Percentiles rank a stretch among this genome's conserved stretches.
Evolutionary conservation across 2,888 invertebrate genomes (phyloP).

Genomic region (Noctua pronuba): DNA sequence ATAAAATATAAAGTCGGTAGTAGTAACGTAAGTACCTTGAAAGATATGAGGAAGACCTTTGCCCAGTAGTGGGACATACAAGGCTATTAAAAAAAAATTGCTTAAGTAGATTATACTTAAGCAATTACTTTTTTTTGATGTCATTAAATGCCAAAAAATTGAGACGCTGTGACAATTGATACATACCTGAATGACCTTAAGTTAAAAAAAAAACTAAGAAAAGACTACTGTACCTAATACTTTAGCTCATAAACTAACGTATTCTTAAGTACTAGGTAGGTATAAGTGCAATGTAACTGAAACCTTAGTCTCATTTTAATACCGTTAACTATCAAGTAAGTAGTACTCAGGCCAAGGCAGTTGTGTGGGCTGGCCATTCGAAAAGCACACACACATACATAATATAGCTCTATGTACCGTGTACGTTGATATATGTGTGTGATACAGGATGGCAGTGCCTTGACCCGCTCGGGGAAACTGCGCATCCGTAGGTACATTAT

Average conservation of each 20-base stretch:
- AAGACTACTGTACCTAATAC: not conserved
- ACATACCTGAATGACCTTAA: no score
- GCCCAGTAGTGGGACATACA: not conserved
- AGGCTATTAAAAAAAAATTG: not conserved
- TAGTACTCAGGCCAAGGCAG: slow-evolving; percentile 34
- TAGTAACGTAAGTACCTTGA: not conserved
- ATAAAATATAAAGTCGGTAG: not conserved
- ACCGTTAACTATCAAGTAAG: slow-evolving; percentile 28
- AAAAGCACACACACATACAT: slow-evolving; percentile 6
- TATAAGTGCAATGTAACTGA: not conserved
- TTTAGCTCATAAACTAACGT: not conserved
- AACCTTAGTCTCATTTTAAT: slow-evolving; percentile 3
- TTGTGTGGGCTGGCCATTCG: slow-evolving; percentile 23
- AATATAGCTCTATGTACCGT: not conserved
- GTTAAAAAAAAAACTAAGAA: not conserved
- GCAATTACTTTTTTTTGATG: no score
- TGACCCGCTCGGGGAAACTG: slow-evolving; percentile 57
- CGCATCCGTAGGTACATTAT: slow-evolving; percentile 10
- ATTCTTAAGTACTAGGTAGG: not conserved
- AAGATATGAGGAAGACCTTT: not conserved
- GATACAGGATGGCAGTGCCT: slow-evolving; percentile 47
- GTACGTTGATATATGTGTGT: not conserved
- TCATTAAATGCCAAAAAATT: not conserved
- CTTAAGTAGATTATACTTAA: no score
- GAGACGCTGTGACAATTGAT: not conserved